A percentile compares a stretch with the other conserved stretches of the same genome.
These are phyloP conservation scores for Nanorana parkeri DNA, from an alignment of 2,113 vertebrate species.

Conservation along the genomic window DNA sequence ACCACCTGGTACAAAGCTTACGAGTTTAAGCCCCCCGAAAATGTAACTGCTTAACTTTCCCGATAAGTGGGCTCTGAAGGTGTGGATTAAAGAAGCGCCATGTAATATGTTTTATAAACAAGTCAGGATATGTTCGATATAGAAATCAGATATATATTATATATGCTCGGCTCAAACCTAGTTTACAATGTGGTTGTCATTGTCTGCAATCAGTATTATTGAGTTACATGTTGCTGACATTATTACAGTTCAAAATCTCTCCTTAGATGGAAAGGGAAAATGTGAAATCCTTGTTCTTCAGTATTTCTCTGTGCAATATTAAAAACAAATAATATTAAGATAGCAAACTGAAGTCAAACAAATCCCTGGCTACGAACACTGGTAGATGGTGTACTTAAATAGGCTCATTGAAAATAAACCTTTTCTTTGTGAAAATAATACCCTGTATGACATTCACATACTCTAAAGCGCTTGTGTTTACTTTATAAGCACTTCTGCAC, in stretches of 20 bases:
- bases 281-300: constrained; percentile 4
- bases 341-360: constrained; percentile 10
- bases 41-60: not conserved
- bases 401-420: no score
- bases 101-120: not conserved
- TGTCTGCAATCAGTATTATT: constrained; percentile 39
- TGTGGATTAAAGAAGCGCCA: not conserved
- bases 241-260: constrained; percentile 30
- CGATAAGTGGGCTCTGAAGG: not conserved
- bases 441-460: no score
- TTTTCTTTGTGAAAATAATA: no score
- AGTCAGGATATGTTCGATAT: not conserved
- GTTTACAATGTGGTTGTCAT: constrained; percentile 19
- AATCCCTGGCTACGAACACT: no score
- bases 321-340: constrained; percentile 8
- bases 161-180: constrained; percentile 14
- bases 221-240: constrained; percentile 21
- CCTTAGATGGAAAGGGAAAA: not conserved
- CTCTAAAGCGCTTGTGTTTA: no score
- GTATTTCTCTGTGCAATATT: not conserved
- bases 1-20: constrained; percentile 14
- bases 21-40: not conserved
- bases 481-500: no score
- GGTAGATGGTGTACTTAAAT: no score
- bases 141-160: constrained; percentile 37